These are phyloP conservation scores for Perithous albicinctus DNA, from an alignment of 2,888 invertebrate genomes.

Conservation along the genomic window DNA sequence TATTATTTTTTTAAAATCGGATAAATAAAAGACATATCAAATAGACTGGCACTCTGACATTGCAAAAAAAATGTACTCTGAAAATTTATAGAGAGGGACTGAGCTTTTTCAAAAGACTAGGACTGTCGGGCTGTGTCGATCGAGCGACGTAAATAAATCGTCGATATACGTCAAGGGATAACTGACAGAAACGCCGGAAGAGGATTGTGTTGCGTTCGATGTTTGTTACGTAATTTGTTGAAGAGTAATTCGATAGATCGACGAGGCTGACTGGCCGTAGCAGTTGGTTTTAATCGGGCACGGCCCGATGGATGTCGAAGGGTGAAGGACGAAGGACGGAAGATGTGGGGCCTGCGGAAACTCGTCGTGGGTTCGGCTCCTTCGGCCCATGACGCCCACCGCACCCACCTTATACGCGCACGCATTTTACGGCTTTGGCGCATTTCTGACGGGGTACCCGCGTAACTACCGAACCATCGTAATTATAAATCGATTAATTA, in stretches of 20 bases:
- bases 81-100: too few species aligned
- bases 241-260: conserved; percentile 50
- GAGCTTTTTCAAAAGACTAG: neutral
- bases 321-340: conserved; percentile 76
- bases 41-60: too few species aligned
- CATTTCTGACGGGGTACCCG: conserved; percentile 18
- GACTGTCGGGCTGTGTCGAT: too few species aligned
- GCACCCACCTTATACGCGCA: conserved; percentile 78
- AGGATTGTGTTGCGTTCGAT: conserved; percentile 64
- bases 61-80: too few species aligned
- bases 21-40: too few species aligned
- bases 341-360: conserved; percentile 80
- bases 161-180: conserved; percentile 59
- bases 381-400: conserved; percentile 81
- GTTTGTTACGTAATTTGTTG: conserved; percentile 67
- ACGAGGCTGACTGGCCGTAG: conserved; percentile 51
- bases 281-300: conserved; percentile 57
- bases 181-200: conserved; percentile 64
- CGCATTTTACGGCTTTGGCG: conserved; percentile 47
- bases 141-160: conserved; percentile 61
- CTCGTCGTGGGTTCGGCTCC: conserved; percentile 80
- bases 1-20: too few species aligned
- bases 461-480: neutral
- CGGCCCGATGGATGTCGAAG: conserved; percentile 62
- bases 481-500: conserved; percentile 52